Conservation (phyloP, 2,797 vertebrate species). For the Remorina albescens region DNA sequence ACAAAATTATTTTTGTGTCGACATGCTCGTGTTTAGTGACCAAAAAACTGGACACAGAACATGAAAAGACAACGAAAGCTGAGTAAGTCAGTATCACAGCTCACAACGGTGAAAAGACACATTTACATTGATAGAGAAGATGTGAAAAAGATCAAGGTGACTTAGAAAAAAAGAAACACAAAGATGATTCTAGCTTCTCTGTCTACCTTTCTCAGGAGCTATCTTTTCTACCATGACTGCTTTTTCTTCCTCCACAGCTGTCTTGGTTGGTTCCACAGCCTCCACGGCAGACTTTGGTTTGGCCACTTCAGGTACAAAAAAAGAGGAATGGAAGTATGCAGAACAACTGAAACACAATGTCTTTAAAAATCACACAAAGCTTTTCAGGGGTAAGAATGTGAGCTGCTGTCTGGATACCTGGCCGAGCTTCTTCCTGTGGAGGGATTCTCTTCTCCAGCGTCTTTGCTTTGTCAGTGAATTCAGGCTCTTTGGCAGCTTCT, state of each 20-base stretch:
- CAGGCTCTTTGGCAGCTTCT: constrained; percentile 61
- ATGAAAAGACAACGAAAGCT: constrained; percentile 8
- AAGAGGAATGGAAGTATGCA: constrained; percentile 36
- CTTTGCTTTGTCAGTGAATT: constrained; percentile 44
- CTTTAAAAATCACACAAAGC: background rate
- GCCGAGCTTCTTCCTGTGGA: constrained; percentile 52
- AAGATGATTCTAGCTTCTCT: constrained; percentile 12
- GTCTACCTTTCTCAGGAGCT: constrained; percentile 71
- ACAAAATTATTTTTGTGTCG: too few species aligned
- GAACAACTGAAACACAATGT: background rate
- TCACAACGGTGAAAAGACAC: constrained; percentile 2
- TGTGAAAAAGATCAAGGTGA: constrained; percentile 19
- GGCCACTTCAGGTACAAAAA: constrained; percentile 64
- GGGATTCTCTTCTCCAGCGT: constrained; percentile 50
- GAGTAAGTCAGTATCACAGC: background rate
- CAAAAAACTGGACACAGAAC: constrained; percentile 15
- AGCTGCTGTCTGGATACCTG: constrained; percentile 63
- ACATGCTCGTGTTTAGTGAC: constrained; percentile 19
- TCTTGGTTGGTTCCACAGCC: constrained; percentile 85
- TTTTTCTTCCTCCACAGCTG: constrained; percentile 73
- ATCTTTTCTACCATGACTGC: constrained; percentile 44
- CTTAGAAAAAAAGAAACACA: background rate
- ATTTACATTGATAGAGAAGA: constrained; percentile 10
- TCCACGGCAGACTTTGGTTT: constrained; percentile 74
- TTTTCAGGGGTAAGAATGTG: background rate